These are phyloP conservation scores for Zoroaster sp. DNA, from an alignment of 53 echinoderm and acorn worm species.

Conservation along the genomic window DNA sequence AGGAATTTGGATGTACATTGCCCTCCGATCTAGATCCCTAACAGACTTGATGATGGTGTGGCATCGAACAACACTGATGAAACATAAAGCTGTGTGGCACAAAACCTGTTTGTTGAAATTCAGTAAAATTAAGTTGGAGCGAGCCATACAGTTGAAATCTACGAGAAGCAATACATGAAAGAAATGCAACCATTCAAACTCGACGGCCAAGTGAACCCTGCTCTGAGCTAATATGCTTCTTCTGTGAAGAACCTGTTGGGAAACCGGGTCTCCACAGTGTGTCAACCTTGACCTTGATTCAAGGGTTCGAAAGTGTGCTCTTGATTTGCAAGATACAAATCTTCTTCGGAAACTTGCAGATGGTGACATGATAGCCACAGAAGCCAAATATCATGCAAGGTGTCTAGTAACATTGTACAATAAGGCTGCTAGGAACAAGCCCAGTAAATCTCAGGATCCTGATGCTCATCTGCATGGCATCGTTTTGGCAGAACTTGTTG, in stretches of 20 bases:
- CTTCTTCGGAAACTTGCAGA: not conserved
- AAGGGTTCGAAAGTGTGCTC: not conserved
- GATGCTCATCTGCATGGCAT: slow-evolving; percentile 28
- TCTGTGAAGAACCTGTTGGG: not conserved
- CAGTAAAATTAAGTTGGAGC: not conserved
- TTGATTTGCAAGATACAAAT: not conserved
- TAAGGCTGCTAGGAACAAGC: not conserved
- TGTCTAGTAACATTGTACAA: not conserved
- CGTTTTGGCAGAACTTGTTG: not conserved
- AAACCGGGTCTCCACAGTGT: not conserved
- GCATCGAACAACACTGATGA: not conserved
- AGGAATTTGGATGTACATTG: not conserved
- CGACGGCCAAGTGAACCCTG: not conserved
- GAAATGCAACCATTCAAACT: not conserved
- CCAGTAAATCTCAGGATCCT: not conserved
- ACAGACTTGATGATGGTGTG: not conserved
- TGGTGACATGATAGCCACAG: not conserved
- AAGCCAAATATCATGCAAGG: not conserved
- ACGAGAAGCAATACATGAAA: not conserved
- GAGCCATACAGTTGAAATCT: not conserved
- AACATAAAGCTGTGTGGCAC: not conserved
- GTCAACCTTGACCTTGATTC: not conserved
- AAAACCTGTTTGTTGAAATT: not conserved
- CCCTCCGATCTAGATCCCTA: not conserved
- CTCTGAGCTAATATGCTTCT: not conserved